phyloP scores from a whole-genome alignment of 2,797 vertebrate species.

The Catamblyrhynchus diadema region DNA sequence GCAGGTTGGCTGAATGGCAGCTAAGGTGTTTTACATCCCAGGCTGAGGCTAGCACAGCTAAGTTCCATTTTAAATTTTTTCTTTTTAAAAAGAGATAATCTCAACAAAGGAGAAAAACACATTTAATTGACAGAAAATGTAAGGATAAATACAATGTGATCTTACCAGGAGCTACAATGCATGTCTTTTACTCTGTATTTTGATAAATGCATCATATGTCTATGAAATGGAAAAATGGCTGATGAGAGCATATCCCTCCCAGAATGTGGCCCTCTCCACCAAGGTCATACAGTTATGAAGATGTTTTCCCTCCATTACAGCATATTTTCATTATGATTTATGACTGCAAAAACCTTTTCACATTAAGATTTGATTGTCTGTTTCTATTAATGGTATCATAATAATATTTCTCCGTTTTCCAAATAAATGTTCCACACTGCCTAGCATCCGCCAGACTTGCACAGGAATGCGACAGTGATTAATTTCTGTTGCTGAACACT shows the following conservation, averaged over 20 bases:
- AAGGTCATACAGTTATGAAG: slow-evolving; percentile 59
- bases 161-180: not conserved
- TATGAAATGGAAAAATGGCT: not conserved
- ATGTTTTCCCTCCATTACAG: slow-evolving; percentile 55
- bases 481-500: slow-evolving; percentile 71
- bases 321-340: slow-evolving; percentile 75
- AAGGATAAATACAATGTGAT: not conserved
- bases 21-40: not conserved
- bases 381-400: slow-evolving; percentile 75
- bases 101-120: not conserved
- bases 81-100: not conserved
- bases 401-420: slow-evolving; percentile 70
- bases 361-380: slow-evolving; percentile 80
- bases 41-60: not conserved
- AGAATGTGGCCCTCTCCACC: not conserved
- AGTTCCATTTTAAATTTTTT: not conserved
- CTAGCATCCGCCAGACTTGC: slow-evolving; percentile 28
- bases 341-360: slow-evolving; percentile 70
- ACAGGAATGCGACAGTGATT: slow-evolving; percentile 71
- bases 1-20: not conserved
- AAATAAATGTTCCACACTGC: slow-evolving; percentile 72
- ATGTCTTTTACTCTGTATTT: not conserved
- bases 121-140: not conserved
- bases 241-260: not conserved
- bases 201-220: not conserved